Evolutionary conservation across 2,888 invertebrate species (phyloP).

Genomic region (Adelphocoris suturalis): DNA sequence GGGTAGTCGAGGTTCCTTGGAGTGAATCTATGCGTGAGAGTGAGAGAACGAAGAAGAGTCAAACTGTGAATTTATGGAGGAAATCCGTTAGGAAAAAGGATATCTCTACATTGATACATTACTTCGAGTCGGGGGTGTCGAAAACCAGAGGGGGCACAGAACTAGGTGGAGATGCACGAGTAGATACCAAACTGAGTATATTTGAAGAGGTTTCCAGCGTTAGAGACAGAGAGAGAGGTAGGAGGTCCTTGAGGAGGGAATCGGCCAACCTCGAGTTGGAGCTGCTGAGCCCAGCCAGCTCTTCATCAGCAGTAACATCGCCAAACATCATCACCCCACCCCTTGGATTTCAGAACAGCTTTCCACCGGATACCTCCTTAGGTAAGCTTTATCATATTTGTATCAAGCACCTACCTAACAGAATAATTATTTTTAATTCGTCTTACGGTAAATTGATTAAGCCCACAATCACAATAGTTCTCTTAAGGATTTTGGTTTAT

Average conservation of each 20-base stretch:
- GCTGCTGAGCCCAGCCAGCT: conserved; percentile 26
- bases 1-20: conserved; percentile 9
- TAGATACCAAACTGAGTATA: background rate
- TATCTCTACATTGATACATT: conserved; percentile 52
- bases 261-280: conserved; percentile 15
- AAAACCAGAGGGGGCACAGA: background rate
- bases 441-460: too few species aligned
- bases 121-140: conserved; percentile 62
- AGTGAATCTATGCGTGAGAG: conserved; percentile 15
- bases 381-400: background rate
- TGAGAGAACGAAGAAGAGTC: background rate
- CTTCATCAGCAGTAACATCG: background rate
- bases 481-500: too few species aligned
- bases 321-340: conserved; percentile 57
- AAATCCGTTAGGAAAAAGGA: conserved; percentile 43
- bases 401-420: too few species aligned
- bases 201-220: conserved; percentile 47
- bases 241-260: conserved; percentile 5
- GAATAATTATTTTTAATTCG: too few species aligned
- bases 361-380: conserved; percentile 5
- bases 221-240: conserved; percentile 40
- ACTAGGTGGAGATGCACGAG: background rate
- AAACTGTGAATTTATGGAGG: conserved; percentile 18
- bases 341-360: conserved; percentile 55
- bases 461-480: too few species aligned